phyloP scores from a whole-genome alignment of 2,797 vertebrate genomes.

The Brachyalestes nurse region DNA sequence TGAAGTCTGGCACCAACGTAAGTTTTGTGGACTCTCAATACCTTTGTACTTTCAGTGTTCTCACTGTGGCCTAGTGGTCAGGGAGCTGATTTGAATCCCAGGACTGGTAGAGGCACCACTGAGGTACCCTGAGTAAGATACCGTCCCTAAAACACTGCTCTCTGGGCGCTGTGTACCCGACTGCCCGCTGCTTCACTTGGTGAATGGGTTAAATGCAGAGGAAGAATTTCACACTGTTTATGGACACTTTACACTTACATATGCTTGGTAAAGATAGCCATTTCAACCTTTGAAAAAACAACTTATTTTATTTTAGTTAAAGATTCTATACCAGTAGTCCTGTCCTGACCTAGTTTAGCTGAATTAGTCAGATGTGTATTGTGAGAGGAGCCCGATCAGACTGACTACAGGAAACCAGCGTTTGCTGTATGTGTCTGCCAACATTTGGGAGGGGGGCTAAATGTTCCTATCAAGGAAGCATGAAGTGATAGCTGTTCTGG shows the following conservation, averaged over 20 bases:
- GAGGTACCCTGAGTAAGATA: no score
- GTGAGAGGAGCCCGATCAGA: conserved; percentile 1
- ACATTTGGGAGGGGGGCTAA: conserved; percentile 63
- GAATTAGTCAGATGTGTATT: not conserved
- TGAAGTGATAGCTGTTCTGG: conserved; percentile 58
- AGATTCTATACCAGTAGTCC: no score
- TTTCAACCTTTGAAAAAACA: not conserved
- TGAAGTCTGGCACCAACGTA: conserved; percentile 89
- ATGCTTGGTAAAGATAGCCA: not conserved
- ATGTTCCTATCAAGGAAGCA: conserved; percentile 43
- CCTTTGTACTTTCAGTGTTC: not conserved
- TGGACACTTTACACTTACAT: no score
- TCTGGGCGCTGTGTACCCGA: no score
- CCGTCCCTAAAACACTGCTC: no score
- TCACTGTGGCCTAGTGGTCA: no score
- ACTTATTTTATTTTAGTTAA: not conserved
- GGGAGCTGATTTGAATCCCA: no score
- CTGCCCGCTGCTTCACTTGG: no score
- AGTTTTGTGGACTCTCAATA: conserved; percentile 58
- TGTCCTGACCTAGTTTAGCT: not conserved
- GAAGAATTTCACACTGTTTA: no score
- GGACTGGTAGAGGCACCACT: no score
- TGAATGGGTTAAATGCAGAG: no score
- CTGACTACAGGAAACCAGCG: conserved; percentile 56
- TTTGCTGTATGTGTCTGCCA: conserved; percentile 52